These are phyloP conservation scores for Trichomycterus rosablanca DNA, from an alignment of 2,113 vertebrate species.

Conservation along the genomic window DNA sequence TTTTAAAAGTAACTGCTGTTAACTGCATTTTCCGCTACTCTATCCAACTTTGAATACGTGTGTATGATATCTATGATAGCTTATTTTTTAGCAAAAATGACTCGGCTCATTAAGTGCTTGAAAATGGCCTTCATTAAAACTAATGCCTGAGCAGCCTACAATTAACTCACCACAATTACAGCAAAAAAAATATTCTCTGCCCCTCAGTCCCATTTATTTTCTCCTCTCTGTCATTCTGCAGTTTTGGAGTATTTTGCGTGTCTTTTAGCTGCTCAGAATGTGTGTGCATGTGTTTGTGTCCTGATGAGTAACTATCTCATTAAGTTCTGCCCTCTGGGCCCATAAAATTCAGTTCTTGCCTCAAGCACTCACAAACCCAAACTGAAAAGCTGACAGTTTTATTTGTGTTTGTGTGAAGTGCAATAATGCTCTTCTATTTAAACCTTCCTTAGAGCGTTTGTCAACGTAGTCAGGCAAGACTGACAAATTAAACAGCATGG, in stretches of 20 bases:
- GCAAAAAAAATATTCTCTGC: conserved; percentile 29
- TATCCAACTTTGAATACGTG: too few species aligned
- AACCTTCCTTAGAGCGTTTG: conserved; percentile 2
- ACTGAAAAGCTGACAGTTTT: conserved; percentile 36
- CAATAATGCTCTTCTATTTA: conserved; percentile 3
- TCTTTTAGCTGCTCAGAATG: conserved; percentile 14
- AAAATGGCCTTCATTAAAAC: too few species aligned
- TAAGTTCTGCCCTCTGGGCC: conserved; percentile 37
- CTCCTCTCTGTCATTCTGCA: not conserved
- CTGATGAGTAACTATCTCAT: conserved; percentile 40
- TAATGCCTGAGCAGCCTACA: conserved; percentile 26
- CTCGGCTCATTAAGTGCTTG: conserved; percentile 28
- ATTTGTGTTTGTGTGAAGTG: conserved; percentile 6
- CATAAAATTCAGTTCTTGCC: conserved; percentile 41
- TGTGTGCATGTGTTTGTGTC: conserved; percentile 5
- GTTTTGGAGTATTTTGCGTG: conserved; percentile 22
- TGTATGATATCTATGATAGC: not conserved
- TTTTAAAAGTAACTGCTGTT: too few species aligned
- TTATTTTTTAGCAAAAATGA: conserved; percentile 10
- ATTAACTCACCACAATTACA: conserved; percentile 33
- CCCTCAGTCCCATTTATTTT: not conserved
- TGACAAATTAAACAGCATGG: not conserved
- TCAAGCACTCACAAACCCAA: conserved; percentile 31
- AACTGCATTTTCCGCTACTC: too few species aligned
- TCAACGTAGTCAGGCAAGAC: not conserved